These are phyloP conservation scores for Pipra filicauda DNA, from an alignment of 2,113 vertebrate species.

Conservation along the genomic window DNA sequence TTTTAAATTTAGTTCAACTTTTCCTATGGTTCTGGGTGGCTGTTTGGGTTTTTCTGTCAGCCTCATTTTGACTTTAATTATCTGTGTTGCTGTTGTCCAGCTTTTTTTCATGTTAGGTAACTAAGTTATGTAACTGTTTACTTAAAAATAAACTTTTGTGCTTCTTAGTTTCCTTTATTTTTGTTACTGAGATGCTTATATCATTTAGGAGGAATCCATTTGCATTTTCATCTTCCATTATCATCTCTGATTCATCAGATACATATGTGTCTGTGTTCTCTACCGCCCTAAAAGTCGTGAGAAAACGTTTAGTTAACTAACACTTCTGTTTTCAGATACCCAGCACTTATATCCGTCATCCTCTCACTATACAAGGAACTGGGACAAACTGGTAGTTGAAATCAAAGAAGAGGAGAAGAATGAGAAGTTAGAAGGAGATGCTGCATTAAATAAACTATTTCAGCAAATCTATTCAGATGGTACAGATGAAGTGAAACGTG, in stretches of 20 bases:
- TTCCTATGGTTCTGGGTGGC: background rate
- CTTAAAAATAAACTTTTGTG: background rate
- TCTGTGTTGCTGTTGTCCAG: background rate
- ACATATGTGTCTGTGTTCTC: background rate
- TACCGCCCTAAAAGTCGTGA: background rate
- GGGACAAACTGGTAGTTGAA: conserved; percentile 94
- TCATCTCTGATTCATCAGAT: background rate
- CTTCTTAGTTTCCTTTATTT: background rate
- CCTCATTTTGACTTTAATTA: background rate
- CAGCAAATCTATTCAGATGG: conserved; percentile 89
- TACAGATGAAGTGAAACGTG: conserved; percentile 92
- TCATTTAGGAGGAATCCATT: background rate
- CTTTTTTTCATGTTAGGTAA: background rate
- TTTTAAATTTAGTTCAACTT: background rate
- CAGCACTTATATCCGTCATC: conserved; percentile 87
- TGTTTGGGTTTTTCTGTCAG: background rate
- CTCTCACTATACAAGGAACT: conserved; percentile 86
- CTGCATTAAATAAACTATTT: conserved; percentile 95
- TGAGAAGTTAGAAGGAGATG: conserved; percentile 95
- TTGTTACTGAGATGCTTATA: background rate
- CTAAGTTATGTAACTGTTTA: background rate
- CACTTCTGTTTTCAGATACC: conserved; percentile 58
- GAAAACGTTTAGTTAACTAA: background rate
- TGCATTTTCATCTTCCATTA: background rate
- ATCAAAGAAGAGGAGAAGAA: conserved; percentile 94